phyloP scores from a whole-genome alignment of 92 coral and sea anemone species.

The Zoanthus gigantus region DNA sequence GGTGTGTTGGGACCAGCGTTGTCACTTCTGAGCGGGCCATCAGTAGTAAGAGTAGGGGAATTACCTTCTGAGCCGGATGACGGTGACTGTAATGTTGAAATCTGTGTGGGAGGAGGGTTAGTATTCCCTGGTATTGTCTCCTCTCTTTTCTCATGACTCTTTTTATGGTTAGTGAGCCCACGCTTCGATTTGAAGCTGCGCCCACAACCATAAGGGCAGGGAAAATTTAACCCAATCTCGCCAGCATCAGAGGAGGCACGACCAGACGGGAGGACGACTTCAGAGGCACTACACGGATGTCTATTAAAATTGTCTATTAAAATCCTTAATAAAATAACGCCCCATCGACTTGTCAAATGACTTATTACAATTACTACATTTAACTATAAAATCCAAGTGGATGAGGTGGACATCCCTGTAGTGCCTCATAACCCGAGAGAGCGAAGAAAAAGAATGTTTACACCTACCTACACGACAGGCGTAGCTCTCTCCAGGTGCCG shows the following conservation, averaged over 20 bases:
- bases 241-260: too few species aligned
- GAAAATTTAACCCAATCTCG: too few species aligned
- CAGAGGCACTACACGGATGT: not conserved
- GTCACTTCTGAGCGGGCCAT: constrained; percentile 9
- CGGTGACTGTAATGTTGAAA: not conserved
- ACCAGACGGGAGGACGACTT: not conserved
- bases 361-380: not conserved
- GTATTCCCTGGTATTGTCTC: too few species aligned
- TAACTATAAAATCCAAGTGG: not conserved
- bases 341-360: not conserved
- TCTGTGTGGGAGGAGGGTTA: not conserved
- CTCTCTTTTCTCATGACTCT: too few species aligned
- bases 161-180: not conserved
- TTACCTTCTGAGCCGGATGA: not conserved
- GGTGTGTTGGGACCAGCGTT: not conserved
- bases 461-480: too few species aligned
- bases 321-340: not conserved
- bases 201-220: not conserved
- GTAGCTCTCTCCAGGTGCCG: too few species aligned
- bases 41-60: not conserved
- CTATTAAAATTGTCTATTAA: not conserved
- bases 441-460: too few species aligned
- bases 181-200: not conserved
- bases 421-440: too few species aligned
- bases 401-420: not conserved